Conservation (phyloP, 2,113 vertebrate genomes). For the Burhinus bistriatus region DNA sequence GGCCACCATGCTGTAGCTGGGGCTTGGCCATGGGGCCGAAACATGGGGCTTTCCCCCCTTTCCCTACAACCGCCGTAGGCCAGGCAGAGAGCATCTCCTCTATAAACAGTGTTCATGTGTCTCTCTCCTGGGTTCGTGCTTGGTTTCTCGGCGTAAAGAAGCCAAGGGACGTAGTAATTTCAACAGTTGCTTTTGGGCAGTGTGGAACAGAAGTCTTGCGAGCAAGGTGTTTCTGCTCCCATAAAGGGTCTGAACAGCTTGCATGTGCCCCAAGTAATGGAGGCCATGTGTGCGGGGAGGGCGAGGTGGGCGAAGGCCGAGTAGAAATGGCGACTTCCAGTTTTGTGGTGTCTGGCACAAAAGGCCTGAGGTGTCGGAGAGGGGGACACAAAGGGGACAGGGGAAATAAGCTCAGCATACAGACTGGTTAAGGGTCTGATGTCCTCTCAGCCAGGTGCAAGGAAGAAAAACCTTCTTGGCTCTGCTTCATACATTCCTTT, state of each 20-base stretch:
- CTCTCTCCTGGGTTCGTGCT: background rate
- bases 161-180: background rate
- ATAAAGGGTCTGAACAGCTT: background rate
- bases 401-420: background rate
- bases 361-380: background rate
- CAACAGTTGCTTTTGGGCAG: background rate
- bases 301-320: rapidly evolving
- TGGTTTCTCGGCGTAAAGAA: background rate
- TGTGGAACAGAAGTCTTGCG: background rate
- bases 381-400: too few relatives aligned
- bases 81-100: background rate
- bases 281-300: background rate
- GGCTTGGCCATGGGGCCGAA: background rate
- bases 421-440: background rate
- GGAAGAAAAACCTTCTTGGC: background rate
- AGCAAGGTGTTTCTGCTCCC: background rate
- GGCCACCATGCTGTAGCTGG: too few relatives aligned
- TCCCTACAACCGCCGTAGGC: rapidly evolving
- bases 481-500: background rate
- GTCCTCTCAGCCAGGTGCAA: background rate
- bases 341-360: background rate
- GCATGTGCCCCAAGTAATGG: background rate
- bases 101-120: rapidly evolving
- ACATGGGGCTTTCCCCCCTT: background rate
- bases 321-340: background rate